Conservation (phyloP, 2,113 vertebrate species). For the Rhipidura dahli region DNA sequence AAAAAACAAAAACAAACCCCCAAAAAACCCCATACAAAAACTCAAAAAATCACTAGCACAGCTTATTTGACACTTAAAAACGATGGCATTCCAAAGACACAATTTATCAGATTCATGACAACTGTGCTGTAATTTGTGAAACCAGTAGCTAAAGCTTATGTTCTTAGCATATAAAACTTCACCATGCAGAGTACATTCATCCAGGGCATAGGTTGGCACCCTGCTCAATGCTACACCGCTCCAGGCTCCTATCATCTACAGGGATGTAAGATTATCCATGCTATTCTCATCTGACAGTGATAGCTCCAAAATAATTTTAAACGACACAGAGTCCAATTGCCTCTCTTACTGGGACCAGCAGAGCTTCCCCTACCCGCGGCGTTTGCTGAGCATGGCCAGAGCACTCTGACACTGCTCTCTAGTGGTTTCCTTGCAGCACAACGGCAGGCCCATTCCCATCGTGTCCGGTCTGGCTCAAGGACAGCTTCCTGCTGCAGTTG, state of each 20-base stretch:
- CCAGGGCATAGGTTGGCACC: rapidly evolving
- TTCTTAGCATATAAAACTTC: not conserved
- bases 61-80: not conserved
- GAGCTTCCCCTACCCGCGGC: rapidly evolving
- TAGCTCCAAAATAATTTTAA: not conserved
- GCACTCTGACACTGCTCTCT: constrained; percentile 22
- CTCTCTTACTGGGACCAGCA: rapidly evolving
- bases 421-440: not conserved
- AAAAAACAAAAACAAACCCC: not conserved
- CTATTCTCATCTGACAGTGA: not conserved
- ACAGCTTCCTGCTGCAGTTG: not conserved
- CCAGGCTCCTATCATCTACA: not conserved
- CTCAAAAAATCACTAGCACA: not conserved
- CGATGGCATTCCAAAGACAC: not conserved
- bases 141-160: not conserved
- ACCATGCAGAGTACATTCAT: too few relatives aligned
- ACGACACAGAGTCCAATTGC: rapidly evolving
- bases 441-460: rapidly evolving
- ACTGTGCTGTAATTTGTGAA: not conserved
- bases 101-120: not conserved
- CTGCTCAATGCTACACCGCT: rapidly evolving
- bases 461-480: rapidly evolving
- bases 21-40: not conserved
- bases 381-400: rapidly evolving
- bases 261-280: not conserved